Evolutionary conservation across 2,888 invertebrate species (phyloP), one percentile per base, ranked within the genome.

Genomic region (Omphaloscelis lunosa): DNA sequence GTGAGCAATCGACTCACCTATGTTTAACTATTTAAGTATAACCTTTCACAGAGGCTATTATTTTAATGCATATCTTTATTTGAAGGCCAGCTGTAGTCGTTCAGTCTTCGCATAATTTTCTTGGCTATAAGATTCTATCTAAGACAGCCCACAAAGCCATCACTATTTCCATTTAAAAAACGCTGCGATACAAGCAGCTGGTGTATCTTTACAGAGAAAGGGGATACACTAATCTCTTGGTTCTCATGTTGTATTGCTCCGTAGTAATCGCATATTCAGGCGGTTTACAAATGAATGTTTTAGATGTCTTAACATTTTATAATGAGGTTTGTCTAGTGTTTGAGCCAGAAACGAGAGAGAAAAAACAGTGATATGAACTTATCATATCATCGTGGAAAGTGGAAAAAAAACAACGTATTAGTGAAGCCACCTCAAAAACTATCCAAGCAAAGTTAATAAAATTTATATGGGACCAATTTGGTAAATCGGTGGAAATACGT

Each of bases 251-350:
- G 20, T 63, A 73, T 82, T 76, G 63, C 70, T 23, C 8, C n/a
- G 27, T 15, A 63, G 86, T 73, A 73, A 83, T 82, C 41, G 59
- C 9, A 68, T 61, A 66, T 68, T 65, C 73, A 82, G 58, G 77
- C 20, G 6, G 61, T 29, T 29, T 56, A 8, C 48, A 75, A 4
- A 59, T 61, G 17, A 65, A 34, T 62, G 15, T 45, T 45, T 45
- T 45, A 45, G 3, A 15, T 45, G 15, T 4, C 45, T 45, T 15
- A 45, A 15, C 45, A 5, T 15, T 45, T 45, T 15, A 15, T 3
- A 45, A 45, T 0, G 45, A 15, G 45, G 3, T 45, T 45, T 5
- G 45, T 45, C 5, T 45, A 15, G 5, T 61, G 61, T 63, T 73
- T 20, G n/a, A 12, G 23, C 45, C 15, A 15, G 15, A 45, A n/a